These are phyloP conservation scores for Leucosticte australis DNA, from an alignment of 2,113 vertebrate species.

Conservation along the genomic window DNA sequence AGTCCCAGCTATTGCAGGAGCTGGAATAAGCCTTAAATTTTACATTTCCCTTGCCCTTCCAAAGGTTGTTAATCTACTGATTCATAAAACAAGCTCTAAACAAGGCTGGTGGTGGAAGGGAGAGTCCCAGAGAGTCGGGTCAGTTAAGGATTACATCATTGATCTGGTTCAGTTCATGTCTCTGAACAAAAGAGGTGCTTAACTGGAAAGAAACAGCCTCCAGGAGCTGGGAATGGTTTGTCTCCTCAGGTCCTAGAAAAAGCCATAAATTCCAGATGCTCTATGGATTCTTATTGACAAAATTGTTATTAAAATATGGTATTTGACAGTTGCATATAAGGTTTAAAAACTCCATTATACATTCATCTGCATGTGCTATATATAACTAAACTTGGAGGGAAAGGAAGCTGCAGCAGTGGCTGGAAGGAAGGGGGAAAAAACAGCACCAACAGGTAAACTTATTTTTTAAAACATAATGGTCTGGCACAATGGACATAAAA, in stretches of 20 bases:
- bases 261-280: background rate
- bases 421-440: background rate
- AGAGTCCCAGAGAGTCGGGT: background rate
- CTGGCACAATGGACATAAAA: background rate
- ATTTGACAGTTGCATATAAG: background rate
- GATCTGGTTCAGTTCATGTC: background rate
- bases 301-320: background rate
- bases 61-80: background rate
- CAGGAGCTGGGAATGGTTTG: background rate
- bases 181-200: slow-evolving; percentile 18
- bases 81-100: background rate
- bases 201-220: background rate
- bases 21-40: background rate
- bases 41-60: background rate
- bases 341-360: background rate
- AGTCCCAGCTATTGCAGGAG: background rate
- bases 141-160: background rate
- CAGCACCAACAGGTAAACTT: background rate
- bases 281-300: background rate
- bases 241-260: background rate
- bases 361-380: background rate
- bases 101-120: background rate
- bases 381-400: background rate
- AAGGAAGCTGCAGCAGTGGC: background rate
- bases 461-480: background rate